phyloP scores from a whole-genome alignment of 2,888 invertebrate genomes.

The Invenusta paracnida region DNA sequence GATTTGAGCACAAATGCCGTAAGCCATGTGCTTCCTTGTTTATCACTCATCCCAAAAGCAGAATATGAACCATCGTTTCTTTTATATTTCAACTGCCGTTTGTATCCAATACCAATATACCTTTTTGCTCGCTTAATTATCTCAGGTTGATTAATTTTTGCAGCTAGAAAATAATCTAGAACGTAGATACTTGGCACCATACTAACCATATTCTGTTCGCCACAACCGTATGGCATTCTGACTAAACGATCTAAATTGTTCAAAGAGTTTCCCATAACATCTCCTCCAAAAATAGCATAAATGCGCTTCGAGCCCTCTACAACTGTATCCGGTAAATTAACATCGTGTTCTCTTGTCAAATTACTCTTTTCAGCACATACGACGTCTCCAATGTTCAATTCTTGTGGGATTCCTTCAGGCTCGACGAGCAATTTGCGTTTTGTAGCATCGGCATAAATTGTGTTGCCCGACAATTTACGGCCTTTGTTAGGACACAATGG shows the following conservation, averaged over 20 bases:
- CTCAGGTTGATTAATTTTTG: conserved; percentile 63
- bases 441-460: conserved; percentile 11
- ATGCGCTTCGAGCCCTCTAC: conserved; percentile 34
- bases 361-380: conserved; percentile 13
- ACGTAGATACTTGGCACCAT: conserved; percentile 70
- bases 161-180: conserved; percentile 64
- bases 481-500: conserved; percentile 32
- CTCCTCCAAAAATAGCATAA: conserved; percentile 46
- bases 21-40: conserved; percentile 73
- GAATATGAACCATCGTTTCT: conserved; percentile 51
- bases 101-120: conserved; percentile 69
- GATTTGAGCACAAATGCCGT: conserved; percentile 76
- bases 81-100: conserved; percentile 77
- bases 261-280: conserved; percentile 49
- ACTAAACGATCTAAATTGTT: conserved; percentile 65
- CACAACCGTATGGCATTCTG: conserved; percentile 70
- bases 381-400: conserved; percentile 22
- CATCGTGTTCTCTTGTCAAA: neutral
- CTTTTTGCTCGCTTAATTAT: conserved; percentile 63
- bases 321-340: conserved; percentile 24
- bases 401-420: conserved; percentile 37
- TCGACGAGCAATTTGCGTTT: conserved; percentile 33
- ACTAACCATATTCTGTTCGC: conserved; percentile 73
- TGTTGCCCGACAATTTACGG: neutral
- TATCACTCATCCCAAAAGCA: conserved; percentile 65